phyloP scores from a whole-genome alignment of 2,113 vertebrate genomes.

The Montifringilla adamsi region DNA sequence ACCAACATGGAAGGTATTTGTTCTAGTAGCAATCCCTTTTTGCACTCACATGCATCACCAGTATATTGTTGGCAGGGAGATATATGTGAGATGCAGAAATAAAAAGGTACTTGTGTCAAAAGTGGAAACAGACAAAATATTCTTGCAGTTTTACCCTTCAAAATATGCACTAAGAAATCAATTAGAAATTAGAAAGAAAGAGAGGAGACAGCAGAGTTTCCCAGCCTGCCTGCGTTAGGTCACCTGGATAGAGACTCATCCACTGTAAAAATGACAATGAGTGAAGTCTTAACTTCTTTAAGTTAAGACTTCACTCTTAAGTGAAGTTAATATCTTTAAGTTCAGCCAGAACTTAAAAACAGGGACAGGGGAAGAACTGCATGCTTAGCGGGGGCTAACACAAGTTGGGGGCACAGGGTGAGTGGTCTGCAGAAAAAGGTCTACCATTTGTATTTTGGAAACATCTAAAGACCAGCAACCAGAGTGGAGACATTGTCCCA shows the following conservation, averaged over 20 bases:
- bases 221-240: not conserved
- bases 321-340: not conserved
- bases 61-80: not conserved
- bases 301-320: not conserved
- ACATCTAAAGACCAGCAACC: not conserved
- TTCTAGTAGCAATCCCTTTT: not conserved
- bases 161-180: not conserved
- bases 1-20: not conserved
- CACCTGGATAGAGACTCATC: not conserved
- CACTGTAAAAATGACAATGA: not conserved
- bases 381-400: not conserved
- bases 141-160: not conserved
- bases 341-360: not conserved
- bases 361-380: not conserved
- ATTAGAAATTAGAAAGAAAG: not conserved
- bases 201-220: not conserved
- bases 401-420: accelerated
- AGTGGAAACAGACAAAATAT: not conserved
- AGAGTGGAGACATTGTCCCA: not conserved
- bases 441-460: not conserved
- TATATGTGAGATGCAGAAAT: not conserved
- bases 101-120: not conserved
- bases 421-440: not conserved
- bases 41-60: not conserved
- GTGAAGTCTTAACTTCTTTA: not conserved